These are phyloP conservation scores for Nasua narica DNA, from an alignment of 2,797 vertebrate species.

Conservation along the genomic window DNA sequence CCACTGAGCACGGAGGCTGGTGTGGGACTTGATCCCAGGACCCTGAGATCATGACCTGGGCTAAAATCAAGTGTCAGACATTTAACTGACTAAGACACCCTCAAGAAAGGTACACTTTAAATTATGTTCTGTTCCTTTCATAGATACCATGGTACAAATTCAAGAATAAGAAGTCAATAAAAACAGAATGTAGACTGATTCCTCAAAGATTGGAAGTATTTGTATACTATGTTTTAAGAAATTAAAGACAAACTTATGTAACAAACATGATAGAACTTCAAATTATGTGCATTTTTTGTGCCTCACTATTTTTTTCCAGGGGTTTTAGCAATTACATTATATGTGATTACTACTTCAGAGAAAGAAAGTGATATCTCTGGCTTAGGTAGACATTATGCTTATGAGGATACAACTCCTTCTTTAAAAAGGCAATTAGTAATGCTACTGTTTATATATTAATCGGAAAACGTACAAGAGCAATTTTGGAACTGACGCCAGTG, in stretches of 20 bases:
- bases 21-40: background rate
- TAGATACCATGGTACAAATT: background rate
- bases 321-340: constrained; percentile 34
- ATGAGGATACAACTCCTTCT: constrained; percentile 52
- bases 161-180: background rate
- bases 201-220: background rate
- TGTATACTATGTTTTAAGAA: constrained; percentile 30
- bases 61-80: background rate
- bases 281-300: constrained; percentile 11
- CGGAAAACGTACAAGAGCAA: constrained; percentile 31
- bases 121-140: constrained; percentile 41
- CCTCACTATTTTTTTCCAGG: constrained; percentile 42
- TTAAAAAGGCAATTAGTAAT: constrained; percentile 65
- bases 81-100: background rate
- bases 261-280: background rate
- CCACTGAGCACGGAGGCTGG: background rate
- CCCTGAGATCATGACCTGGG: background rate
- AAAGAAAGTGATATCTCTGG: constrained; percentile 23
- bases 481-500: background rate
- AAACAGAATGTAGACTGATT: constrained; percentile 39
- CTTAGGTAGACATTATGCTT: constrained; percentile 28
- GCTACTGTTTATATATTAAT: constrained; percentile 40
- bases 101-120: background rate
- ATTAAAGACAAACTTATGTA: constrained; percentile 47
- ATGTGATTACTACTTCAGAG: constrained; percentile 46